Evolutionary conservation across 2,113 vertebrate genomes (phyloP), one percentile per base, ranked within the genome.

Genomic region (Phyllostomus discolor): DNA sequence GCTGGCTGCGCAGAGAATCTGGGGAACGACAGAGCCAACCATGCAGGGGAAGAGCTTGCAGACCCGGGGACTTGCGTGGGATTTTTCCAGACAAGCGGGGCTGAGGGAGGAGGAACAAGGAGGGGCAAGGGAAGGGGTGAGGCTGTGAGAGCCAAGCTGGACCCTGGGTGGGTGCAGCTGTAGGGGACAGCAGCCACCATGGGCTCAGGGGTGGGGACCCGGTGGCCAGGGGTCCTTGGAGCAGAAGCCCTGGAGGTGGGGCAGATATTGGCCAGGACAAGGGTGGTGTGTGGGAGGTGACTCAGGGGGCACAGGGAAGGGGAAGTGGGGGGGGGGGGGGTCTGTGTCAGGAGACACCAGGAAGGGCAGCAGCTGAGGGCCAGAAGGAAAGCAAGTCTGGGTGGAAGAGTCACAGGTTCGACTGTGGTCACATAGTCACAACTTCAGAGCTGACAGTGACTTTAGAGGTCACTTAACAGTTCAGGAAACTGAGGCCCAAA

Each of bases 231-330:
- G 0, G 64, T 38, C 33, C 14, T 69, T 67, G 22, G 76, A 0
- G 2, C 43, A 11, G n/a, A 57, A 64, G 11, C 35, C 4, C n/a
- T 19, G 33, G 41, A 57, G 62, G 26, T 15, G 9, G 11, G 6
- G 54, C 4, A 0, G 1, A 48, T 7, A 0, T 0, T 0, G 66
- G 19, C 2, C 0, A 17, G 4, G 15, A 41, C 31, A 4, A 38
- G 73, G 31, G 17, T 20, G 3, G 10, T 31, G 16, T 22, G 75
- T 19, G 1, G 5, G 14, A 1, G 14, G 52, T 9, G 17, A 6
- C 14, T 12, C 15, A 38, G 1, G 41, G 38, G 22, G 54, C 1
- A 1, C 28, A 50, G 52, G 48, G 24, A 46, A 12, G 26, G 70
- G 19, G 50, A 20, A 3, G 2, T 1, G 19, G 62, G 70, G 75